Conservation (phyloP, 2,113 vertebrate genomes). For the Toxostoma redivivum region DNA sequence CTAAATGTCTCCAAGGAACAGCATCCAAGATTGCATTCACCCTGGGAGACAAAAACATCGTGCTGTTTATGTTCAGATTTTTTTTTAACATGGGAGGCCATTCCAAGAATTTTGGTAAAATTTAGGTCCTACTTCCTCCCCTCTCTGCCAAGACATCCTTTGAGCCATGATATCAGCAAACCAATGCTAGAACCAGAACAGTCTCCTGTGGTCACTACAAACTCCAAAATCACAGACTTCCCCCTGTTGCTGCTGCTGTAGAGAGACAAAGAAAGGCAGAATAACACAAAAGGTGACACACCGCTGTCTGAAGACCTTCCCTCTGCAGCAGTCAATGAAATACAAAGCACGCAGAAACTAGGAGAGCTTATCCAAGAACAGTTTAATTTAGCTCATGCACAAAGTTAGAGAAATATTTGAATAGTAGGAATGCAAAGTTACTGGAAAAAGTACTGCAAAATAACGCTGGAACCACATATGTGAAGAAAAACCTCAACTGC, state of each 20-base stretch:
- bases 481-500: background rate
- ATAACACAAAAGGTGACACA: background rate
- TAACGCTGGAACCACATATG: background rate
- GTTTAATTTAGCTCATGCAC: background rate
- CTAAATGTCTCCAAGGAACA: background rate
- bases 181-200: background rate
- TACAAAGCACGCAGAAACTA: background rate
- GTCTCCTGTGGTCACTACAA: accelerated
- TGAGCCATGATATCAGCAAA: background rate
- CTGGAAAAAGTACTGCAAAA: background rate
- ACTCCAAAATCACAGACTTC: background rate
- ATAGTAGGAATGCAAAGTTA: background rate
- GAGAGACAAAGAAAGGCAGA: background rate
- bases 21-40: background rate
- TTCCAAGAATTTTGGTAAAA: background rate
- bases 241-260: background rate
- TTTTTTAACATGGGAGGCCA: background rate
- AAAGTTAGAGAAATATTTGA: background rate
- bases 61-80: background rate
- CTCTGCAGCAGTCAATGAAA: background rate
- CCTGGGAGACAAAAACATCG: background rate
- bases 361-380: background rate
- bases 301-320: background rate
- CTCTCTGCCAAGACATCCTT: background rate
- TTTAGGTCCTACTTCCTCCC: background rate